Conservation (phyloP, 23 tunicate genomes). For the Aplidium turbinatum region DNA sequence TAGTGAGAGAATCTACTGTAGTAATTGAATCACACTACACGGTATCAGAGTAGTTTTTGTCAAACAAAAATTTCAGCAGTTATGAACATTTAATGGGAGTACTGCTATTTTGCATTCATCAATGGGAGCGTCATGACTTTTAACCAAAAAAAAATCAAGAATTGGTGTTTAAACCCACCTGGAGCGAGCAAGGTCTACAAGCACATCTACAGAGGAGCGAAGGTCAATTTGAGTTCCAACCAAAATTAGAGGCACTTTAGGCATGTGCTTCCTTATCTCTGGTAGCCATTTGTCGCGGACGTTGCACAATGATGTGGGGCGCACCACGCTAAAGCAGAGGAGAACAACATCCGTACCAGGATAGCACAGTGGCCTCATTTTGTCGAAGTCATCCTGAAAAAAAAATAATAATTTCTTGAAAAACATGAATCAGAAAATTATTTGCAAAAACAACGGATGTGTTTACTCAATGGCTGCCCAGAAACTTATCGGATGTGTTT, state of each 20-base stretch:
- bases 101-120: neutral
- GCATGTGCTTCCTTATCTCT: slow-evolving; percentile 59
- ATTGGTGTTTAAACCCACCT: slow-evolving; percentile 29
- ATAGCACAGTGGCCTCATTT: slow-evolving; percentile 82
- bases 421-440: too few relatives aligned
- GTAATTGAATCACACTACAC: too few relatives aligned
- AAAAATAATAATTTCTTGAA: slow-evolving; percentile 4
- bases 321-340: slow-evolving; percentile 87
- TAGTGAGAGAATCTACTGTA: too few relatives aligned
- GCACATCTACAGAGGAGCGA: slow-evolving; percentile 61
- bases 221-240: slow-evolving; percentile 94
- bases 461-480: too few relatives aligned
- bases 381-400: slow-evolving; percentile 87
- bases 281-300: slow-evolving; percentile 84
- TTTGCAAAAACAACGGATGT: too few relatives aligned
- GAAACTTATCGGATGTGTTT: too few relatives aligned
- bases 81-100: neutral
- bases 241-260: slow-evolving; percentile 79
- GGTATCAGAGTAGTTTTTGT: too few relatives aligned
- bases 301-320: slow-evolving; percentile 74
- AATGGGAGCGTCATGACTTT: neutral
- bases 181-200: slow-evolving; percentile 65
- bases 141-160: neutral
- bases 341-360: slow-evolving; percentile 81
- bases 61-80: too few relatives aligned